Percentiles rank a stretch among this genome's conserved stretches.
phyloP scores from a whole-genome alignment of 2,113 vertebrate species.

The Phocoena sinus region DNA sequence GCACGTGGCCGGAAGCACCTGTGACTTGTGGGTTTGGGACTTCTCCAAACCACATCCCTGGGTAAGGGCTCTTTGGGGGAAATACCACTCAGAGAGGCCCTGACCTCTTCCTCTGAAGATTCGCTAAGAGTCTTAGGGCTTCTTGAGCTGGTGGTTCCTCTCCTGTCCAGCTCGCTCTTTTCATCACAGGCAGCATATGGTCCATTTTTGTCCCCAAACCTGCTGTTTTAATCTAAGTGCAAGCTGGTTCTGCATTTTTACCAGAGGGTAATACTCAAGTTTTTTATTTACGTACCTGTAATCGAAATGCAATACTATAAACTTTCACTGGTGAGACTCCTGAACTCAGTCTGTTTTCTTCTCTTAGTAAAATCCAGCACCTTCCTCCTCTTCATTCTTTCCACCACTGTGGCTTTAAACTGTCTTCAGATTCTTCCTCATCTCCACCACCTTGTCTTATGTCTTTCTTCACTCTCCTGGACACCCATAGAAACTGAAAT shows the following conservation, averaged over 20 bases:
- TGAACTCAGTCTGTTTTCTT: conserved; percentile 40
- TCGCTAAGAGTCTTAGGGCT: neutral
- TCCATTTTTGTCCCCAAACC: conserved; percentile 2
- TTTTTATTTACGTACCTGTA: conserved; percentile 41
- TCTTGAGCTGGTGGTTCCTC: neutral
- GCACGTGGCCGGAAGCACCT: neutral
- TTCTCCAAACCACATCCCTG: neutral
- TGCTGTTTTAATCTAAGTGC: neutral
- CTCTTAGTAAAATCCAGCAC: conserved; percentile 14
- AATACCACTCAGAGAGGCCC: neutral
- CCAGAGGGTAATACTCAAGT: neutral
- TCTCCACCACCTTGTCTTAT: neutral
- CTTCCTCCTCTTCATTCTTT: neutral
- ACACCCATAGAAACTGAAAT: neutral
- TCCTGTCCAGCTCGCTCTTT: neutral
- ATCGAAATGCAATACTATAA: conserved; percentile 62
- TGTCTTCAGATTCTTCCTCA: neutral
- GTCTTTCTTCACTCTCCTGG: neutral
- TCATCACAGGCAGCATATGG: neutral
- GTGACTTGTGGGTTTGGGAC: neutral
- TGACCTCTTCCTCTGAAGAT: neutral
- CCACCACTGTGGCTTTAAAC: neutral
- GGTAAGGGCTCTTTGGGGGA: neutral
- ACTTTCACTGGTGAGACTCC: conserved; percentile 29
- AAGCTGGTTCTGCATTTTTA: conserved; percentile 51